Percentiles rank a stretch among this genome's conserved stretches.
Evolutionary conservation across 2,797 vertebrate species (phyloP).

Genomic region (Aythya fuligula): DNA sequence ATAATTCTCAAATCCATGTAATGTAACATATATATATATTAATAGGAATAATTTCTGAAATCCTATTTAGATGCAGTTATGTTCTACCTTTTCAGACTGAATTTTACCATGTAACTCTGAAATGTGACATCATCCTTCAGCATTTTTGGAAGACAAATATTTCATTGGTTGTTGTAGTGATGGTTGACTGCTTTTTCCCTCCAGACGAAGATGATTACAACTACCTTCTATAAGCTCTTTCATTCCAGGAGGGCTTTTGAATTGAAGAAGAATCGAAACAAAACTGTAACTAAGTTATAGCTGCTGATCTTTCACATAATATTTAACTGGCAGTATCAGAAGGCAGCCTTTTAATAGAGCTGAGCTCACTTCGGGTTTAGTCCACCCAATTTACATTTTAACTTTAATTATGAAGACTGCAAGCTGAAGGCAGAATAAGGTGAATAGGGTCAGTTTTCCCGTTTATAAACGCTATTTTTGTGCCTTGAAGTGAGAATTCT

Average conservation of each 20-base stretch:
- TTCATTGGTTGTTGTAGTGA: neutral
- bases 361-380: neutral
- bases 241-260: neutral
- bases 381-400: neutral
- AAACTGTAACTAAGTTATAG: neutral
- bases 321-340: neutral
- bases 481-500: neutral
- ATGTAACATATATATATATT: neutral
- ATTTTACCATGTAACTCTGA: neutral
- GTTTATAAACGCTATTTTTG: neutral
- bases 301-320: neutral
- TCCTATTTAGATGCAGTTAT: neutral
- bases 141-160: neutral
- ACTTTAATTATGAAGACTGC: neutral
- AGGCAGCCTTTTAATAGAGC: neutral
- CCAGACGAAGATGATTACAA: neutral
- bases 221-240: neutral
- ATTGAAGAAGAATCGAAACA: neutral
- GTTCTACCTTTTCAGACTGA: neutral
- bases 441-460: neutral
- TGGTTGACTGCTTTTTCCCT: neutral
- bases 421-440: neutral
- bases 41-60: neutral
- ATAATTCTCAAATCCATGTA: neutral
- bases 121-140: neutral